Evolutionary conservation across 2,113 vertebrate genomes (phyloP), one percentile per base, ranked within the genome.

Genomic region (Bubo bubo): DNA sequence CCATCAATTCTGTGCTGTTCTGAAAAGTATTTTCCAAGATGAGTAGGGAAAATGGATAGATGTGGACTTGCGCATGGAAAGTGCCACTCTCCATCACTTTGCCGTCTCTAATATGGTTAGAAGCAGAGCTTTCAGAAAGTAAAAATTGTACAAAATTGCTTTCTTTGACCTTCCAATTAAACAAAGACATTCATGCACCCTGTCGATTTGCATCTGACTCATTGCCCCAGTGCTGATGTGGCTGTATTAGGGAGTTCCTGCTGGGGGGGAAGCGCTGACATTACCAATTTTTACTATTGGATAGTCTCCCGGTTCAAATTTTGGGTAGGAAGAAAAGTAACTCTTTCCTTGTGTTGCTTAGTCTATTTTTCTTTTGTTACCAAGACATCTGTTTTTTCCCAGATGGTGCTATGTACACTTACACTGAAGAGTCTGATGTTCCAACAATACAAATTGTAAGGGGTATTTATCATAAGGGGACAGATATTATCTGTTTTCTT

Each of bases 201-300:
- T 35, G 11, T 35, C 5, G 2, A 10, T 28, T 27, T 23, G 8
- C 17, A 12, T 6, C 24, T 0, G 0, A 18, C 35, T 63, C 28
- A 4, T 10, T 43, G 52, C 49, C 37, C 59, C 14, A 0, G 27
- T 64, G 84, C 68, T 77, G 37, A 26, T 49, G 35, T 64, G 75
- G 21, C 58, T 59, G 21, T 8, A 5, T 8, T 56, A 8, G 58
- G 49, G n/a, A 59, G 22, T 32, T 79, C 39, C 80, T 90, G 43
- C 77, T 58, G 32, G 19, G 9, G 9, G 8, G 35, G 32, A 50
- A 72, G 53, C 49, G 28, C 43, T 70, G 45, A 19, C 14, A 1
- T 12, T 34, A 14, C 4, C 9, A 1, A 11, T 45, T 60, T 79
- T 88, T 82, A 11, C 45, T 87, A 1, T 8, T 68, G 28, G 11